These are phyloP conservation scores for Hylaeus anthracinus DNA, from an alignment of 1,140 invertebrate genomes.

Conservation along the genomic window DNA sequence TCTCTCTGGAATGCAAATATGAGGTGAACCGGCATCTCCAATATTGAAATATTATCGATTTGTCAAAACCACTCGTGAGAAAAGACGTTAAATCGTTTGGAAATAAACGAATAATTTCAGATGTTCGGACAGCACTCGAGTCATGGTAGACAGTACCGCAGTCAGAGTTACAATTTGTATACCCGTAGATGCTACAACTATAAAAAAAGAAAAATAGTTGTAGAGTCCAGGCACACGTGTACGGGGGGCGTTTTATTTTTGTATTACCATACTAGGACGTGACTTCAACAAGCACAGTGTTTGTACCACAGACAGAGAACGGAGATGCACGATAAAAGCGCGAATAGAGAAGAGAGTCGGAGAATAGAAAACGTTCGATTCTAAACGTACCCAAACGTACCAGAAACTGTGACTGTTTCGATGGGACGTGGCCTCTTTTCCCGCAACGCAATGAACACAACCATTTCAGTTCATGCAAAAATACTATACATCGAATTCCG, in stretches of 20 bases:
- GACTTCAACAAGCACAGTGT: not conserved
- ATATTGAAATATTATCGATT: too few species aligned
- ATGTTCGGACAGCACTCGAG: too few species aligned
- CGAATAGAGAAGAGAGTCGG: not conserved
- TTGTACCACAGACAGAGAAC: not conserved
- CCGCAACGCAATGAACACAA: not conserved
- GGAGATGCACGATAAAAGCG: conserved; percentile 1
- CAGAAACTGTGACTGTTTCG: not conserved
- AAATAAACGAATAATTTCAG: too few species aligned
- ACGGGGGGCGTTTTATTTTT: not conserved
- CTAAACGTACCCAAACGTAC: conserved; percentile 7
- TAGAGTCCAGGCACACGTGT: too few species aligned
- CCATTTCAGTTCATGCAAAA: not conserved
- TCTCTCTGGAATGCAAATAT: too few species aligned
- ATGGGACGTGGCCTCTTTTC: not conserved
- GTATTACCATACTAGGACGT: not conserved
- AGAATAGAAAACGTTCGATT: not conserved
- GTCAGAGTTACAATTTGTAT: too few species aligned
- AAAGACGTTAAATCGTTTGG: too few species aligned
- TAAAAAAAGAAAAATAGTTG: too few species aligned
- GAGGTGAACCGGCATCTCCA: too few species aligned
- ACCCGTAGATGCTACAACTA: too few species aligned
- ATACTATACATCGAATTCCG: not conserved
- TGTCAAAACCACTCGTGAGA: too few species aligned
- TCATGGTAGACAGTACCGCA: too few species aligned